Conservation (phyloP, 2,888 invertebrate species). For the Crocallis elinguaria region DNA sequence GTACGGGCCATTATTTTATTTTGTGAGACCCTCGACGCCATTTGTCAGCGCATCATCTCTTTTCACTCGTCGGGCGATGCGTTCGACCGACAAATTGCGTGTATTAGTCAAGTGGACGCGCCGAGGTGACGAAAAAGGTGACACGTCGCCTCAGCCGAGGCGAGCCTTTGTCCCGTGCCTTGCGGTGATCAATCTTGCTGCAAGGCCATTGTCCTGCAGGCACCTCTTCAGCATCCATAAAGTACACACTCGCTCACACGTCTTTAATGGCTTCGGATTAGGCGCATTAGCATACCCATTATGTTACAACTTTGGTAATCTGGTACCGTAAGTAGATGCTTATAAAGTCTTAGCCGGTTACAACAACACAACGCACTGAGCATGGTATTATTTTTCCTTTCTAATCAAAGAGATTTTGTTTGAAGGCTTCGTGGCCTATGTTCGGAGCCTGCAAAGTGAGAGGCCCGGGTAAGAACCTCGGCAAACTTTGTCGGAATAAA, state of each 20-base stretch:
- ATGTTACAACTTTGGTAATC: constrained; percentile 23
- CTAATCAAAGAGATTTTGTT: not conserved
- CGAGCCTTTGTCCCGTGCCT: constrained; percentile 57
- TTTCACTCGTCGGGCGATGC: constrained; percentile 74
- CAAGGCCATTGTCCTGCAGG: constrained; percentile 65
- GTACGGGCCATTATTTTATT: constrained; percentile 82
- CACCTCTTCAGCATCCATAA: constrained; percentile 64
- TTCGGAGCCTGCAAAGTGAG: no score
- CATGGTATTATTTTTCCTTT: constrained; percentile 6
- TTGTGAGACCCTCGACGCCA: constrained; percentile 81
- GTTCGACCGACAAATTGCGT: constrained; percentile 81
- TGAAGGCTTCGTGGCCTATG: no score
- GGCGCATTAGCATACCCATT: constrained; percentile 57
- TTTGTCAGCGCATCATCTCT: constrained; percentile 83
- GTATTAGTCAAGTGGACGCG: constrained; percentile 81
- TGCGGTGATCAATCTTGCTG: constrained; percentile 74
- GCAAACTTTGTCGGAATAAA: no score
- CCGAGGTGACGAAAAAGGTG: constrained; percentile 84
- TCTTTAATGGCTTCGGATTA: constrained; percentile 59
- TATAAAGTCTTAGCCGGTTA: constrained; percentile 9
- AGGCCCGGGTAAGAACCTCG: no score
- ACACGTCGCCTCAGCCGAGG: constrained; percentile 65
- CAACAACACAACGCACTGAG: constrained; percentile 7
- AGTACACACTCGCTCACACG: constrained; percentile 42
- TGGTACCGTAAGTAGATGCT: constrained; percentile 26